Conservation (phyloP, 2,797 vertebrate genomes). For the Picus viridis region DNA sequence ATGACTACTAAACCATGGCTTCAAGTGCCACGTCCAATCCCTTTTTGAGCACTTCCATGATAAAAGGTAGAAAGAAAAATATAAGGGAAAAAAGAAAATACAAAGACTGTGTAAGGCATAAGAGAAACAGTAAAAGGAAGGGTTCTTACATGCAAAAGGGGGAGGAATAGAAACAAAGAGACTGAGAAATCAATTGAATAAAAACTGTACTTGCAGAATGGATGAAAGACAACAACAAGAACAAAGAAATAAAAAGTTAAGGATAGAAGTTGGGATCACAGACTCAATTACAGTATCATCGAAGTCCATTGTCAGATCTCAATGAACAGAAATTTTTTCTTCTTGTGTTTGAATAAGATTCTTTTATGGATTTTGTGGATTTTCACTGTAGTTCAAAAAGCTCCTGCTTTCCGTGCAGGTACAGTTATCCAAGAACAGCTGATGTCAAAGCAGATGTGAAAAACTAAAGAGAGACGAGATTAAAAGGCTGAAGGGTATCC, state of each 20-base stretch:
- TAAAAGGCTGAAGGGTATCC: background rate
- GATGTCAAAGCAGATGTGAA: background rate
- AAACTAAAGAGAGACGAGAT: background rate
- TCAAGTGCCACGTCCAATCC: no score
- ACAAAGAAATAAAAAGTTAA: background rate
- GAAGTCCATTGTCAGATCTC: background rate
- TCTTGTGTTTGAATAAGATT: background rate
- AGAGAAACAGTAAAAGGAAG: background rate
- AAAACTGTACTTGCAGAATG: background rate
- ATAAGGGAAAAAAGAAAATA: background rate
- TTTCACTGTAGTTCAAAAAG: background rate
- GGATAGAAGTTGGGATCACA: background rate
- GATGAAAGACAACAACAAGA: background rate
- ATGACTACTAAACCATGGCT: no score
- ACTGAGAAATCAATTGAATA: background rate
- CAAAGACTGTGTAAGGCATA: background rate
- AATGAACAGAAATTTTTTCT: background rate
- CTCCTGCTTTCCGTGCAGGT: background rate
- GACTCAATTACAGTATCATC: background rate
- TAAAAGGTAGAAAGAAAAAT: background rate
- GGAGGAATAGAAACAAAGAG: background rate
- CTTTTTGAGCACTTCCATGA: no score
- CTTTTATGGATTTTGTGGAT: conserved; percentile 15
- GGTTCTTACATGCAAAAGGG: background rate
- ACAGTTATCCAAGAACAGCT: background rate